phyloP scores from a whole-genome alignment of 1,140 invertebrate species.

The Chrysomallon squamiferum region DNA sequence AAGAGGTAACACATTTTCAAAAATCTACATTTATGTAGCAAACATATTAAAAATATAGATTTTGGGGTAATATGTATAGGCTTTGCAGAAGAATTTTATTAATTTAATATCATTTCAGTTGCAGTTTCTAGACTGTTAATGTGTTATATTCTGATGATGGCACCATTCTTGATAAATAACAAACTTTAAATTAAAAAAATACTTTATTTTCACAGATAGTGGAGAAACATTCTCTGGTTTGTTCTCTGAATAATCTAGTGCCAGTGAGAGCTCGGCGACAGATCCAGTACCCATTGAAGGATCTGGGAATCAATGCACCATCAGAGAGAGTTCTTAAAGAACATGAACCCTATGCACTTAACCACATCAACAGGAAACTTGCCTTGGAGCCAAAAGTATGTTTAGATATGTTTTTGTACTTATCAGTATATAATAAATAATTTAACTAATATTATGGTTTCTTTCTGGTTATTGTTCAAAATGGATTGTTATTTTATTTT shows the following conservation, averaged over 20 bases:
- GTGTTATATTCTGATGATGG: too few species aligned
- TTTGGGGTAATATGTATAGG: too few species aligned
- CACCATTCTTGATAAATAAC: too few species aligned
- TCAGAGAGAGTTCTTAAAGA: conserved; percentile 57
- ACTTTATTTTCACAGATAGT: conserved; percentile 40
- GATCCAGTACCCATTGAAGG: conserved; percentile 56
- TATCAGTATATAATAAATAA: background rate
- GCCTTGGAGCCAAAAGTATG: conserved; percentile 61
- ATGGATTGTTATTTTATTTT: background rate
- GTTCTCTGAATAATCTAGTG: conserved; percentile 58
- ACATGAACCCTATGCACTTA: conserved; percentile 54
- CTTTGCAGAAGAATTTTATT: too few species aligned
- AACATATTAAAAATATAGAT: too few species aligned
- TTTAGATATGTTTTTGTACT: background rate
- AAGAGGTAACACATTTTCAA: conserved; percentile 47
- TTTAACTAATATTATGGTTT: background rate
- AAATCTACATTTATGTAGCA: too few species aligned
- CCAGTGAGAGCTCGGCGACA: conserved; percentile 60
- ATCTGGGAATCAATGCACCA: conserved; percentile 60
- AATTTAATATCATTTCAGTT: too few species aligned
- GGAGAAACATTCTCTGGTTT: conserved; percentile 55
- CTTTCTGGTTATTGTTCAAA: too few species aligned
- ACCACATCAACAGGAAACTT: conserved; percentile 63
- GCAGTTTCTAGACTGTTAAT: too few species aligned
- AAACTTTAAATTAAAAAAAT: too few species aligned